Evolutionary conservation across 2,113 vertebrate species (phyloP), one percentile per base, ranked within the genome.

Genomic region (Oriolus oriolus): DNA sequence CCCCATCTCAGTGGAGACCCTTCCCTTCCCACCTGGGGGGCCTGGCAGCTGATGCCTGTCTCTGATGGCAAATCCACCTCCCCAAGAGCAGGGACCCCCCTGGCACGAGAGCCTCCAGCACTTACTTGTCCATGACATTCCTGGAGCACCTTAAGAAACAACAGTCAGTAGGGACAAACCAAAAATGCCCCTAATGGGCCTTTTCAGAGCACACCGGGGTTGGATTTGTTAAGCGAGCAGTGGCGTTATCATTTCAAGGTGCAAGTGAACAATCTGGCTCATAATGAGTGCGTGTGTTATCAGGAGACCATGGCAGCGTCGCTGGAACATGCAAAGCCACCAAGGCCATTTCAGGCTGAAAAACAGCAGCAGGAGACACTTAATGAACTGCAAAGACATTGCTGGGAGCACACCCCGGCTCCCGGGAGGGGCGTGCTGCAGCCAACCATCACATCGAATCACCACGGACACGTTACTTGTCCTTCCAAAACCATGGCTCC

Each of bases 31-130:
- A 33, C 49, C 45, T 13, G 4, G 1, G 2, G 15, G 31, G 2
- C 20, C 53, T 47, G 56, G 15, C 9, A 16, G 35, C 8, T 0
- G 0, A 24, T 10, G 21, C 66, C 42, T 20, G 16, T 42, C 37
- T 41, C 39, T 35, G 57, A 16, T 3, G 15, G 53, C 49, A n/a
- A 70, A 82, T 3, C 19, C 68, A 21, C n/a, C 35, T 47, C 73
- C 39, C 41, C 45, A 47, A 1, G 7, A 86, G 54, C 77, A 65
- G 18, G 35, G 18, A 47, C 6, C 6, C 44, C 45, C 5, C 5
- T 3, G 49, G 10, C 47, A 49, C 0, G 0, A 7, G 20, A 76
- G 10, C n/a, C 11, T 73, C 4, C 5, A 30, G 35, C 31, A 27
- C 28, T 24, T 16, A 10, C 6, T 35, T 28, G 21, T 23, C n/a